Base-by-base conservation (phyloP, 2,888 invertebrate genomes). In the Chydorus sphaericus region DNA sequence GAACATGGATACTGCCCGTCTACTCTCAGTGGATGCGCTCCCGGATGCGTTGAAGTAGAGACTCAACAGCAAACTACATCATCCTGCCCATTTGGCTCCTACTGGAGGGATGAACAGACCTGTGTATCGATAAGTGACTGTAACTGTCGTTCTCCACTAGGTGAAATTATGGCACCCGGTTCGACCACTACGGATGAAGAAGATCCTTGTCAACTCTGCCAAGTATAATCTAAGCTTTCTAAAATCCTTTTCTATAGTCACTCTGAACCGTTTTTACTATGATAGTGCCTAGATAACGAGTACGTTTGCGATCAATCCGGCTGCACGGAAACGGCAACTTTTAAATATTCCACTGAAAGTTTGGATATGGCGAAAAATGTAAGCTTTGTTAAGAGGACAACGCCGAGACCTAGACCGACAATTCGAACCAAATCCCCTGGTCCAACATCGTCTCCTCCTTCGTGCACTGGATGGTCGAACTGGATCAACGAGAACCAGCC, bases 41-140 rank as follows among this genome's bases (percentile, higher is more conserved):
- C 70, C 48, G 71, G 70, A 7, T 63, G 60, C 51, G 49, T 58
- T 18, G 58, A 62, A 30, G 26, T 49, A 10, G 44, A 44, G 10
- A 44, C 44, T 44, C 26, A 44, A 26, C 4, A 4, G 8, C 44
- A 44, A 14, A 8, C 8, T 4, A 26, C 44, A 5, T 37, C 31
- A 29, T 48, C 18, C 26, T 88, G 88, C 63, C 75, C 74, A 0
- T 62, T 67, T 2, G 77, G 78, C 2, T 75, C 74, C 60, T 73
- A 76, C 53, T 86, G 86, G 83, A 76, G 83, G 2, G 85, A 89
- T 66, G 74, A 76, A 60, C 67, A 72, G 28, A 82, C 80, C 0
- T 92, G 91, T 64, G 85, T 89, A 1, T 72, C 77, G 0, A 66
- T 75, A 14, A 76, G 77, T 37, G 82, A 87, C 64, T 92, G 91